Base-by-base conservation (phyloP, 2,888 invertebrate genomes). In the Phragmatobia fuliginosa region DNA sequence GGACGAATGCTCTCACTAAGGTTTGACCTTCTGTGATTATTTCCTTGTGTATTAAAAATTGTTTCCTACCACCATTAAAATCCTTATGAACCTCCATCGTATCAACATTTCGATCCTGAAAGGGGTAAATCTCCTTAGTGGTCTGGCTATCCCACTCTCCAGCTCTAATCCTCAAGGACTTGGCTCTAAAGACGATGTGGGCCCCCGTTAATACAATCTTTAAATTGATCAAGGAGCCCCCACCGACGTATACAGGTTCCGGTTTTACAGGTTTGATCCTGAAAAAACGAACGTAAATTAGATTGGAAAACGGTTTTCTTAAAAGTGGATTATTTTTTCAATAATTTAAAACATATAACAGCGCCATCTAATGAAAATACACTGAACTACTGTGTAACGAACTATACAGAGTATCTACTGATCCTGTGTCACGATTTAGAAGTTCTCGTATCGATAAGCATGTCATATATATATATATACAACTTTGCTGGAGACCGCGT, bases 111-210 rank as follows among this genome's bases (percentile, higher is more conserved):
- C 97, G 93, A 85, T 98, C 97, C 84, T 97, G 97, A 86, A 97
- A 97, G 0, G 96, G 96, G 73, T 95, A 96, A 0, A 96, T 93
- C 85, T 98, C 98, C 60, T 95, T 95, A 45, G 95, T 96, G 0
- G 96, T 97, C 87, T 97, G 97, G 0, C 97, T 97, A 89, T 98
- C 98, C 98, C 98, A 98, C 91, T 98, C 98, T 0, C 98, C 98
- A 0, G 97, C 97, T 0, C 98, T 95, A 4, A 97, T 92, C 82
- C 36, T 81, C 66, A 28, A 76, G 69, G 0, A 77, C 60, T 10
- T 71, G 0, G 79, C 74, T 0, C 45, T 10, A 1, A 79, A 75
- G 0, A 89, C 88, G 67, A 85, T 85, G 89, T 98, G 98, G 0
- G 98, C 98, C 0, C 97, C 97, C 0, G 98, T 98, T 6, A 98